Evolutionary conservation across 2,888 invertebrate genomes (phyloP).

Genomic region (Epistrophe eligans): DNA sequence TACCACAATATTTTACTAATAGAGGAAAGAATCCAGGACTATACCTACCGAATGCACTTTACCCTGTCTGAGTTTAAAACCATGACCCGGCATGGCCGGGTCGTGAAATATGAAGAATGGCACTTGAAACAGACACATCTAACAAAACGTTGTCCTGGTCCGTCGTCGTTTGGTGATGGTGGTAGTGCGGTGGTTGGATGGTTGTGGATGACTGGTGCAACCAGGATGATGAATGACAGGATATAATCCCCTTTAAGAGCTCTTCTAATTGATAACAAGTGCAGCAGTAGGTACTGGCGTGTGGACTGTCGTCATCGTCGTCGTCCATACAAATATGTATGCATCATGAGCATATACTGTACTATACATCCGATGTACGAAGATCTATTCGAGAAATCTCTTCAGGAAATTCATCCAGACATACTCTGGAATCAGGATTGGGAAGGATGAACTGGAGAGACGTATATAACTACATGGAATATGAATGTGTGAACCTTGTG

Average conservation of each 20-base stretch:
- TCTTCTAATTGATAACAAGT: conserved; percentile 75
- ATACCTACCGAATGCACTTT: conserved; percentile 66
- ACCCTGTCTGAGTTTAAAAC: conserved; percentile 74
- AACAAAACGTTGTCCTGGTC: conserved; percentile 51
- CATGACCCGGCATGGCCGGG: conserved; percentile 63
- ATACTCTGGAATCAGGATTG: conserved; percentile 26
- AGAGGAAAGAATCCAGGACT: conserved; percentile 14
- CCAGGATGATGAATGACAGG: conserved; percentile 74
- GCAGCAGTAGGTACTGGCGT: conserved; percentile 43
- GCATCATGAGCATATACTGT: background rate
- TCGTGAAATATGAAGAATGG: conserved; percentile 73
- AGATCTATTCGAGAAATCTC: conserved; percentile 61
- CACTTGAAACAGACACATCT: conserved; percentile 75
- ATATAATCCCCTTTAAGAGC: conserved; percentile 75
- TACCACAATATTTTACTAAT: conserved; percentile 22
- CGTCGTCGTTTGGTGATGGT: conserved; percentile 23
- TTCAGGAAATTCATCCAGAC: conserved; percentile 66
- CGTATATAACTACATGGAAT: background rate
- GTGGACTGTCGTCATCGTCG: conserved; percentile 24
- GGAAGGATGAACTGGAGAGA: background rate
- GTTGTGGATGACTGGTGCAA: conserved; percentile 65
- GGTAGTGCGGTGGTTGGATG: conserved; percentile 19
- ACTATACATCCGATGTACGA: conserved; percentile 32
- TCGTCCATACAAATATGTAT: background rate
- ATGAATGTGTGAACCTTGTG: background rate